Conservation (phyloP, 2,888 invertebrate species). For the Girardia tigrina region DNA sequence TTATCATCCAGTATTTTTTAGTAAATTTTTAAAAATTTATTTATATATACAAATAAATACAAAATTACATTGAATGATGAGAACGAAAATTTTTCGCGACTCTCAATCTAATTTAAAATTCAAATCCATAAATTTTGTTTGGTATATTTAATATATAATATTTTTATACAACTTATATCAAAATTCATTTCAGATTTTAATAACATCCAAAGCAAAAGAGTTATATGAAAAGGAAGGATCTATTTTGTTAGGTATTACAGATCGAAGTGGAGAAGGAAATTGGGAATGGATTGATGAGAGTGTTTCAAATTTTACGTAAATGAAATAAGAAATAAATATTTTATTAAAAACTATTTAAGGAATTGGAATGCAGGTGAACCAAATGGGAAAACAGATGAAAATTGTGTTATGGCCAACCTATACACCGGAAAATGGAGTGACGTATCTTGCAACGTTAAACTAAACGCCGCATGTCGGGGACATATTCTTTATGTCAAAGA, state of each 20-base stretch:
- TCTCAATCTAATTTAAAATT: too few relatives aligned
- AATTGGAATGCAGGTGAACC: slow-evolving; percentile 2
- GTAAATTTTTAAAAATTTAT: too few relatives aligned
- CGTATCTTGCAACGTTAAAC: neutral
- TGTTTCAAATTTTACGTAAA: neutral
- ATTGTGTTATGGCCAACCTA: neutral
- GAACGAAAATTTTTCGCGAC: too few relatives aligned
- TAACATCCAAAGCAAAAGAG: neutral
- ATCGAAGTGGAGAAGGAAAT: neutral
- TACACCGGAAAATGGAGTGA: neutral
- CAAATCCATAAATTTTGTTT: too few relatives aligned
- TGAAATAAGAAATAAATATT: neutral
- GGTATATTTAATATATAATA: too few relatives aligned
- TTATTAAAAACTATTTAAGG: neutral
- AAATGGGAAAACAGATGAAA: neutral
- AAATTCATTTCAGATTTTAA: neutral
- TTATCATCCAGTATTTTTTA: too few relatives aligned
- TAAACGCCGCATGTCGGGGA: neutral
- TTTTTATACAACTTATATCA: too few relatives aligned
- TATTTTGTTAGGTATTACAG: neutral
- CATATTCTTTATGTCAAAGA: neutral
- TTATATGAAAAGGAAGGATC: neutral
- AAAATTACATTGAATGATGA: too few relatives aligned
- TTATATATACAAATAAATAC: too few relatives aligned
- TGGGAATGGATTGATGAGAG: neutral